These are phyloP conservation scores for Sebastiscus albofasciatus DNA, from an alignment of 2,797 vertebrate species.

Conservation along the genomic window DNA sequence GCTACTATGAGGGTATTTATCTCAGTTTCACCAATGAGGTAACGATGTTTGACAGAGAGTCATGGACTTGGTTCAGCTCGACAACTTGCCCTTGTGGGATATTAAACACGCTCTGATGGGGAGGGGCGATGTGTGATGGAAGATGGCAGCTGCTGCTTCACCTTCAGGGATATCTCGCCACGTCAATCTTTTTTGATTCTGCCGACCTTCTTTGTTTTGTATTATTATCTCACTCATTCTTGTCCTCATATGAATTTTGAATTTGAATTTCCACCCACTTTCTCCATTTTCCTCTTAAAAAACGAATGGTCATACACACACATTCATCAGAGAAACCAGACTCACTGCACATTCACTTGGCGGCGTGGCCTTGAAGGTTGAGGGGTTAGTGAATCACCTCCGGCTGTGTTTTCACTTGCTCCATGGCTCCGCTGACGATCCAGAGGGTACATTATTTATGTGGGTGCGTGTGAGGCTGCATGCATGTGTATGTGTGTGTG, in stretches of 20 bases:
- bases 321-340: conserved; percentile 1
- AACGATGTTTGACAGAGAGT: conserved; percentile 59
- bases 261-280: neutral
- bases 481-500: conserved; percentile 12
- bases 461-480: conserved; percentile 17
- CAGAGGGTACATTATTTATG: conserved; percentile 53
- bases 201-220: neutral
- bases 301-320: neutral
- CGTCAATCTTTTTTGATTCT: neutral
- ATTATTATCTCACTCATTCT: neutral
- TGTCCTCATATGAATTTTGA: neutral
- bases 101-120: conserved; percentile 51
- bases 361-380: conserved; percentile 56
- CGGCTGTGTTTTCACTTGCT: conserved; percentile 74
- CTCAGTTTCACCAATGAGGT: conserved; percentile 39
- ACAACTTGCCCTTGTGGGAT: conserved; percentile 59
- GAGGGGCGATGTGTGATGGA: conserved; percentile 59
- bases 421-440: conserved; percentile 44
- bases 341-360: conserved; percentile 21
- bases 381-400: conserved; percentile 65
- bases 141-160: conserved; percentile 65
- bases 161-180: conserved; percentile 37
- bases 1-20: conserved; percentile 33
- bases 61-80: conserved; percentile 31
- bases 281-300: neutral